A percentile compares a stretch with the other conserved stretches of the same genome.
Evolutionary conservation across 2,113 vertebrate genomes (phyloP).

Genomic region (Oreochromis tanganicae): DNA sequence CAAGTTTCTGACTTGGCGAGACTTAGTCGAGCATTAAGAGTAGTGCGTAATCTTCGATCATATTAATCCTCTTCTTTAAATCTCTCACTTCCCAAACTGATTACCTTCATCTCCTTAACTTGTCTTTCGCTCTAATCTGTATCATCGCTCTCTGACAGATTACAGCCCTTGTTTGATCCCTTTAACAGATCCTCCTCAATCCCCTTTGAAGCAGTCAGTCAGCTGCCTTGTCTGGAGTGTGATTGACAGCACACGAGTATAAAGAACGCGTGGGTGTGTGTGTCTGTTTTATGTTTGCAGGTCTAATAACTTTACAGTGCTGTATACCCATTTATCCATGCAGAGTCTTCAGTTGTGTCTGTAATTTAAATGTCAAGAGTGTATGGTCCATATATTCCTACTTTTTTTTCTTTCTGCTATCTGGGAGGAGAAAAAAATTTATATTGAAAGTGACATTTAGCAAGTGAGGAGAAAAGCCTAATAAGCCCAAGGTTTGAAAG

Average conservation of each 20-base stretch:
- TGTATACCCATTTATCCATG: conserved; percentile 16
- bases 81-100: conserved; percentile 49
- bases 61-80: conserved; percentile 54
- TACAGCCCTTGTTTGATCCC: conserved; percentile 36
- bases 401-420: conserved; percentile 9
- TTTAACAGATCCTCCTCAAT: conserved; percentile 16
- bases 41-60: conserved; percentile 34
- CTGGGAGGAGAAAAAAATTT: conserved; percentile 4
- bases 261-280: background rate
- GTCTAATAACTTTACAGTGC: background rate
- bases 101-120: conserved; percentile 56
- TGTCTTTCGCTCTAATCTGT: conserved; percentile 46
- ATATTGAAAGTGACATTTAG: conserved; percentile 57
- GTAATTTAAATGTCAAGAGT: conserved; percentile 56
- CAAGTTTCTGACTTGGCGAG: conserved; percentile 2
- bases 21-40: conserved; percentile 2
- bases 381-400: conserved; percentile 43
- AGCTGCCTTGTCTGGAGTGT: background rate
- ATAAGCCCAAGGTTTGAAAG: conserved; percentile 26
- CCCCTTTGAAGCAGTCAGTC: conserved; percentile 40
- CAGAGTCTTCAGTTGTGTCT: conserved; percentile 23
- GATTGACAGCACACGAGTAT: background rate
- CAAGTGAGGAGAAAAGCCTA: conserved; percentile 5
- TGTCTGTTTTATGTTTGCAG: background rate
- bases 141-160: conserved; percentile 39